phyloP scores from a whole-genome alignment of 1,140 invertebrate genomes.

The Cydia splendana region DNA sequence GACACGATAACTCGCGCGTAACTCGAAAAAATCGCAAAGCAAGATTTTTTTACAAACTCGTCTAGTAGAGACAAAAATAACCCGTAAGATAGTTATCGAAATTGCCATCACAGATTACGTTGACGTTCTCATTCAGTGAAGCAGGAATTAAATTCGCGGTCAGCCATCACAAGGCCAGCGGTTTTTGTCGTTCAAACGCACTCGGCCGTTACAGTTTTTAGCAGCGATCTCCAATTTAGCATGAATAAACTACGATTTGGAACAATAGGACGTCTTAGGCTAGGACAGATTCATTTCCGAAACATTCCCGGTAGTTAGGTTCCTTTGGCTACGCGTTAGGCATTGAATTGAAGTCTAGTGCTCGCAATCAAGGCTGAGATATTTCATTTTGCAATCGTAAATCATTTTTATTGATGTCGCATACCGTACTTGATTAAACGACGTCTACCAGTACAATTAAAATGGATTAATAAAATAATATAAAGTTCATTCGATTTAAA shows the following conservation, averaged over 20 bases:
- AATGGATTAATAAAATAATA: neutral
- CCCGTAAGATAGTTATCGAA: conserved; percentile 30
- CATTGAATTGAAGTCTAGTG: conserved; percentile 27
- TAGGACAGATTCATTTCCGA: neutral
- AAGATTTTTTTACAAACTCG: neutral
- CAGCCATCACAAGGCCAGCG: conserved; percentile 43
- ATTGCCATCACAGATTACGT: conserved; percentile 34
- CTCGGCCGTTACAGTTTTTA: conserved; percentile 46
- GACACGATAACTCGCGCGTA: conserved; percentile 40
- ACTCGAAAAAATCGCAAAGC: conserved; percentile 17
- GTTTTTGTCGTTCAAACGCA: conserved; percentile 42
- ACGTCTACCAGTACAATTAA: neutral
- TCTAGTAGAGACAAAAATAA: neutral
- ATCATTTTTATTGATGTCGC: conserved; percentile 15
- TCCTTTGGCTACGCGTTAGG: neutral
- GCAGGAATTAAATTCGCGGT: conserved; percentile 52
- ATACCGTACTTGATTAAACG: neutral
- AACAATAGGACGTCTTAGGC: conserved; percentile 11
- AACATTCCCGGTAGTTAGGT: neutral
- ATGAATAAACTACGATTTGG: neutral
- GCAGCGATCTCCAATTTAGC: neutral
- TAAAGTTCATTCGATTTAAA: neutral
- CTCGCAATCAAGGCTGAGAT: neutral
- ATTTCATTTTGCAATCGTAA: conserved; percentile 12
- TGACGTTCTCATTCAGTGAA: conserved; percentile 48